These are phyloP conservation scores for Genyomyrus donnyi DNA, from an alignment of 2,113 vertebrate species.

Conservation along the genomic window DNA sequence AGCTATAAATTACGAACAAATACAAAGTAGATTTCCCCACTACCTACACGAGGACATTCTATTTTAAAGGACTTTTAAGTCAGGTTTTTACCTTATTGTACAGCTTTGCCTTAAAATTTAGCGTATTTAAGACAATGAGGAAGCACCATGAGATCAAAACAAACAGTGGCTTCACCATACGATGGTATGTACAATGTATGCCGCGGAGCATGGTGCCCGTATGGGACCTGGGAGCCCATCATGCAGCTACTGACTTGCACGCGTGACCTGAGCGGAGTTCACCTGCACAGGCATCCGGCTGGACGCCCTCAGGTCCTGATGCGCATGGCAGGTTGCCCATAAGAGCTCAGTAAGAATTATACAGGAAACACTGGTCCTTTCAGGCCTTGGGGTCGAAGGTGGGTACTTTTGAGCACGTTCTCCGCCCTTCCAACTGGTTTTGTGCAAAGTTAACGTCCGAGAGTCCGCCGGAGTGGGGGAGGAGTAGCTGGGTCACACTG, in stretches of 20 bases:
- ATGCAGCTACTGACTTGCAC: constrained; percentile 61
- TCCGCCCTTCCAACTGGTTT: constrained; percentile 55
- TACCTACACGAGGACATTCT: constrained; percentile 65
- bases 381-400: constrained; percentile 36
- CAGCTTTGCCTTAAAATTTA: constrained; percentile 45
- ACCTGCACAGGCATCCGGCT: constrained; percentile 28
- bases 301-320: not conserved
- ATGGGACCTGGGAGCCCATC: constrained; percentile 47
- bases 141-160: constrained; percentile 78
- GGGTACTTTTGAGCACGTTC: constrained; percentile 60
- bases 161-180: constrained; percentile 69
- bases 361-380: constrained; percentile 72
- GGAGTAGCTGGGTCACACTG: constrained; percentile 57
- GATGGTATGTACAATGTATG: constrained; percentile 83
- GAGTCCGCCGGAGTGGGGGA: constrained; percentile 58
- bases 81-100: constrained; percentile 55
- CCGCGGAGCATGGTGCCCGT: constrained; percentile 36
- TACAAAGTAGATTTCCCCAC: constrained; percentile 65
- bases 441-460: constrained; percentile 66
- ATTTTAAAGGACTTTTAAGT: constrained; percentile 48
- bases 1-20: constrained; percentile 57
- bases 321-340: constrained; percentile 15
- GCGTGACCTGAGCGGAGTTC: constrained; percentile 58
- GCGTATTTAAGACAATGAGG: constrained; percentile 71
- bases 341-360: constrained; percentile 68